Evolutionary conservation across 1,140 invertebrate species (phyloP).

Genomic region (Aplysia californica): DNA sequence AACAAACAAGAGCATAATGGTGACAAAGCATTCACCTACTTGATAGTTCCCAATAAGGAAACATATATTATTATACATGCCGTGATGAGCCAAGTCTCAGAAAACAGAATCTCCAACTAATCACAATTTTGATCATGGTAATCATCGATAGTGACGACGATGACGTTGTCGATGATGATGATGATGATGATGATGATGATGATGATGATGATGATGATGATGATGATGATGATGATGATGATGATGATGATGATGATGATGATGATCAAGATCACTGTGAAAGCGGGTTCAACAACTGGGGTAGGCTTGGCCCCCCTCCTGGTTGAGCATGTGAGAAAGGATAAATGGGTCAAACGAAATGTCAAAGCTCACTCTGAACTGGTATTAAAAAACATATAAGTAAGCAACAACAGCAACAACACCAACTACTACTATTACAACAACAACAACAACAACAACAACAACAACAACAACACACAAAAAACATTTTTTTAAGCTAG

Average conservation of each 20-base stretch:
- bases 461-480: too few relatives aligned
- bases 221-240: slow-evolving; percentile 18
- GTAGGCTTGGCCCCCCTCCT: not conserved
- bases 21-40: not conserved
- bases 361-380: too few relatives aligned
- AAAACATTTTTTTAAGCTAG: too few relatives aligned
- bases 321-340: not conserved
- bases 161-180: slow-evolving; percentile 8
- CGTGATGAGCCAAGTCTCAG: not conserved
- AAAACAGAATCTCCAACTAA: not conserved
- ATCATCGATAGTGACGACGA: not conserved
- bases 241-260: slow-evolving; percentile 22
- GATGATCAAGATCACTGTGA: slow-evolving; percentile 1
- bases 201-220: slow-evolving; percentile 13
- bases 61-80: not conserved
- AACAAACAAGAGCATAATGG: too few relatives aligned
- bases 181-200: slow-evolving; percentile 5
- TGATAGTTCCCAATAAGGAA: not conserved
- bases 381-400: too few relatives aligned
- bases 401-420: too few relatives aligned
- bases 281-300: not conserved
- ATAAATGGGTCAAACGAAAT: not conserved
- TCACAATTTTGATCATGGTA: not conserved
- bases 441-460: too few relatives aligned
- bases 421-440: too few relatives aligned